Base-by-base conservation (phyloP, 2,888 invertebrate genomes). In the Mimumesa dahlbomi region DNA sequence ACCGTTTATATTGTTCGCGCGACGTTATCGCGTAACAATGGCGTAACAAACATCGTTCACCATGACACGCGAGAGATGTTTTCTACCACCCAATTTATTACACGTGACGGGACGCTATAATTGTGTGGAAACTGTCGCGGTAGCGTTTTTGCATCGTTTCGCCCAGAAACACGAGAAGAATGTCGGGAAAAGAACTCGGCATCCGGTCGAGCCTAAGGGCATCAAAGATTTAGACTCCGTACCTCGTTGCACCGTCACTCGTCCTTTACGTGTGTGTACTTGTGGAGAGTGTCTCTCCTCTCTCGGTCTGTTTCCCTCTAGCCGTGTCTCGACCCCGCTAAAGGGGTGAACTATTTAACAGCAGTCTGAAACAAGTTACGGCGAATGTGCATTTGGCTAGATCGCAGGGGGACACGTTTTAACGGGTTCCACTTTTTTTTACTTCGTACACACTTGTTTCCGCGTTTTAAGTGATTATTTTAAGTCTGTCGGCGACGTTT, bases 221-320 rank as follows among this genome's bases (percentile, higher is more conserved):
- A 84, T 84, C 61, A 83, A 84, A 84, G 73, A 83, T 82, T 84
- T 75, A 81, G 77, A 66, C 68, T 72, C 70, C 25, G 50, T 58
- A 63, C 70, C 76, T 73, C 70, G 68, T 71, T 56, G 62, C 61
- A 45, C 54, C 49, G 64, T 54, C 67, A 45, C 46, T 48, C 50
- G 64, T 52, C 43, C 40, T 57, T 70, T 56, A 38, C 65, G 7
- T 36, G 29, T 16, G 56, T 21, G 45, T 68, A 57, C 49, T 21
- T 31, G 43, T 7, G n/a, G 18, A 29, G 46, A 73, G 54, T 54
- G 49, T 36, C 50, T 57, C 49, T 31, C 56, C 45, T 43, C 56
- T 67, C 40, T 29, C 54, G 40, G 53, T 59, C 61, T 48, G 62
- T 48, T 38, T 56, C 42, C 57, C 48, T 34, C 34, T 16, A 18